Base-by-base conservation (phyloP, 2,797 vertebrate genomes). In the Microctenopoma steveboyesi region DNA sequence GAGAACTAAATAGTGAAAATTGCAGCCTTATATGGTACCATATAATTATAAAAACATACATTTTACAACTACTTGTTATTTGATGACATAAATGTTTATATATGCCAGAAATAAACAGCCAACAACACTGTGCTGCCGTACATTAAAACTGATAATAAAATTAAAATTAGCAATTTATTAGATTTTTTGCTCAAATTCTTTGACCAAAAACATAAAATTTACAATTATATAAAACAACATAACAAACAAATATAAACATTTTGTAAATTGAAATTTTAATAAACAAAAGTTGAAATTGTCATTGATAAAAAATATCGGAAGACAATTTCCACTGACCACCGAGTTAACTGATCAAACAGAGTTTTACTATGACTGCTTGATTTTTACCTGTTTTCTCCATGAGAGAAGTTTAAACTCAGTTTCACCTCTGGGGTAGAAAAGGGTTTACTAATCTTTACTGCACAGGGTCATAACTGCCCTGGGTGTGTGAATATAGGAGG, bases 381-480 rank as follows among this genome's bases (percentile, higher is more conserved):
- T 13, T 59, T 46, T 48, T 13, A 8, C 7, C 15, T 18, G 10
- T 25, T 27, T 18, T 46, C 54, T 61, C 8, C 2, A 5, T 28
- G 40, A 11, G 33, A 63, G 52, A 28, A 50, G 69, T 46, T 81
- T 85, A 61, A 85, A 86, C 82, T 79, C 45, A 56, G 69, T 54
- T 72, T 79, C 72, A 84, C 82, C 74, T 74, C 63, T 3, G 45
- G 57, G 72, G 39, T 22, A 54, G 48, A 47, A 52, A 60, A 83
- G 58, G 50, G 52, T 71, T 47, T 39, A 57, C 35, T 25, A 55
- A 80, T 78, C 70, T 52, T 35, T 35, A 67, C 40, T 50, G 35
- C 60, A 67, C 40, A 69, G 71, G 79, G 77, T 80, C 83, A 73
- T 72, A 76, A 78, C 69, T 70, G 73, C 66, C 48, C 55, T 35